Evolutionary conservation across 2,797 vertebrate genomes (phyloP).

Genomic region (Jordanella pulchra): DNA sequence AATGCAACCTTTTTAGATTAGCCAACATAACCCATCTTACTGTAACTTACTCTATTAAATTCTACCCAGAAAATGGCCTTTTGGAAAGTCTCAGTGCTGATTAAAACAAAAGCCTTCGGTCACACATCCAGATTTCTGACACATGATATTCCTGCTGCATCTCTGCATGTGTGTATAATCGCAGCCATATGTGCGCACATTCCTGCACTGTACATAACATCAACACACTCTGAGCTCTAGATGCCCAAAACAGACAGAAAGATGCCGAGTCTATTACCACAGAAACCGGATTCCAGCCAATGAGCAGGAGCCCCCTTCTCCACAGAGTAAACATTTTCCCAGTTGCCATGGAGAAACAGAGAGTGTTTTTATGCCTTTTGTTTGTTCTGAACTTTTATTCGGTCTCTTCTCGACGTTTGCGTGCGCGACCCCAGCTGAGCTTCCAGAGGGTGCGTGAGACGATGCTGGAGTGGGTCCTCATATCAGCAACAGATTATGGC

Average conservation of each 20-base stretch:
- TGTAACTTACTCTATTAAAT: slow-evolving; percentile 13
- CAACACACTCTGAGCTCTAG: slow-evolving; percentile 57
- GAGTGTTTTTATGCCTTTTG: slow-evolving; percentile 63
- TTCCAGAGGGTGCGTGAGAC: slow-evolving; percentile 21
- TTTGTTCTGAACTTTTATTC: slow-evolving; percentile 54
- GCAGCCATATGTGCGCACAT: slow-evolving; percentile 72
- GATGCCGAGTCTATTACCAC: slow-evolving; percentile 67
- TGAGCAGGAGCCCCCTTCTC: slow-evolving; percentile 60
- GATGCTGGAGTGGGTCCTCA: slow-evolving; percentile 34
- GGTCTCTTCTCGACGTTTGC: slow-evolving; percentile 4
- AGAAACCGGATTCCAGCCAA: slow-evolving; percentile 72
- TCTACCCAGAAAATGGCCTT: slow-evolving; percentile 13
- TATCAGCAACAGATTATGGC: slow-evolving; percentile 43
- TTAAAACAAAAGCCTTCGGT: slow-evolving; percentile 39
- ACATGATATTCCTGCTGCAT: slow-evolving; percentile 57
- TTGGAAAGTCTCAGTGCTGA: slow-evolving; percentile 5
- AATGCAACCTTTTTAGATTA: neutral
- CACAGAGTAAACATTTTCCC: slow-evolving; percentile 75
- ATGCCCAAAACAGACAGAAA: slow-evolving; percentile 72
- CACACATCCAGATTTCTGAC: slow-evolving; percentile 39
- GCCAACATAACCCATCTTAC: neutral
- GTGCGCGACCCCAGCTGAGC: slow-evolving; percentile 16
- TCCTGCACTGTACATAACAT: slow-evolving; percentile 72
- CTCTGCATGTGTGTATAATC: slow-evolving; percentile 55
- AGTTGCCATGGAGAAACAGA: slow-evolving; percentile 76